phyloP scores from a whole-genome alignment of 2,797 vertebrate species.

The Nothura maculosa region DNA sequence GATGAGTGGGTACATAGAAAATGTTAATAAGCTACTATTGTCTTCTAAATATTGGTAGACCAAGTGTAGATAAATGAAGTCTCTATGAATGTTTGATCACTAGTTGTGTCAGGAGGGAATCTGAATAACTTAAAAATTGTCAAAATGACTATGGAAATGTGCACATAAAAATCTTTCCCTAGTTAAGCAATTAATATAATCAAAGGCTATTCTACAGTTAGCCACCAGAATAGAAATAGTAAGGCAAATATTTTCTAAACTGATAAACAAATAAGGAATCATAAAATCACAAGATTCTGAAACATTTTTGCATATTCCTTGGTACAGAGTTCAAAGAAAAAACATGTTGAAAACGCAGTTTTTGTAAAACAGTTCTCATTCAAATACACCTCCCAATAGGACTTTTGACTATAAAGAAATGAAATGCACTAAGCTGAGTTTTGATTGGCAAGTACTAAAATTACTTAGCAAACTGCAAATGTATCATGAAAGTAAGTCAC shows the following conservation, averaged over 20 bases:
- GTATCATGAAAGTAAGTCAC: neutral
- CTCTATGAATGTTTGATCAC: neutral
- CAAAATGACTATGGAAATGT: neutral
- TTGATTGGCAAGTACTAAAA: neutral
- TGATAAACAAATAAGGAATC: neutral
- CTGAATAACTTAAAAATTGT: neutral
- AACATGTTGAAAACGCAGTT: neutral
- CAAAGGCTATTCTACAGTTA: neutral
- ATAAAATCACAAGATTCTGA: neutral
- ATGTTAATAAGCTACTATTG: neutral
- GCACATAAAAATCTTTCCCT: neutral
- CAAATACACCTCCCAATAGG: neutral
- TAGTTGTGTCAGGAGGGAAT: neutral
- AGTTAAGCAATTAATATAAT: neutral
- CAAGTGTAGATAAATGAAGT: neutral
- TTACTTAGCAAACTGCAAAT: neutral
- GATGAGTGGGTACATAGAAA: neutral
- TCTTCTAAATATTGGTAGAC: neutral
- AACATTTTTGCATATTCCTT: neutral
- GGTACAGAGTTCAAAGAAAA: neutral
- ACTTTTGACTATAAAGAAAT: neutral
- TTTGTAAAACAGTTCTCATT: neutral
- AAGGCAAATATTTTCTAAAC: neutral
- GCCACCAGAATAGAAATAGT: neutral
- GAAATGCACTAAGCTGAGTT: neutral